Conservation (phyloP, 2,113 vertebrate species). For the Zosterops japonicus region DNA sequence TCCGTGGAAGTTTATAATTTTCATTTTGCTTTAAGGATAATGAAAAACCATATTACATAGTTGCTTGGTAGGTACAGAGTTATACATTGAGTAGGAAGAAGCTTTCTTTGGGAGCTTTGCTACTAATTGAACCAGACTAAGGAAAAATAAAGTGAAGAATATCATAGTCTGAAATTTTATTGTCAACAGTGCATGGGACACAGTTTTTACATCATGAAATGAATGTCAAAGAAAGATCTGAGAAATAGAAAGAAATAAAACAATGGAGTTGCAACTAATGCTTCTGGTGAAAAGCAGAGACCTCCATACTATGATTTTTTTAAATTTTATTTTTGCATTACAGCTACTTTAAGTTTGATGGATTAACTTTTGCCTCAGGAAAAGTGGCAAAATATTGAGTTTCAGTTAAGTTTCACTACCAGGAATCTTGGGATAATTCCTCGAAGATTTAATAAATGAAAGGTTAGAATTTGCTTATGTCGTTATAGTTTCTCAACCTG, state of each 20-base stretch:
- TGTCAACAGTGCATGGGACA: background rate
- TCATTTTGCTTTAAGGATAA: background rate
- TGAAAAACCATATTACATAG: background rate
- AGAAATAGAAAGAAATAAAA: background rate
- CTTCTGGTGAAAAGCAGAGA: background rate
- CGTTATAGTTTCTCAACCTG: background rate
- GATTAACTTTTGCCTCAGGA: background rate
- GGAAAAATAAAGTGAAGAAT: background rate
- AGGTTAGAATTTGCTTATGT: background rate
- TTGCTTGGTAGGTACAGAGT: background rate
- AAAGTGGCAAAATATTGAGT: background rate
- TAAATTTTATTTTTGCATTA: background rate
- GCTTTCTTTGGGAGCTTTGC: background rate
- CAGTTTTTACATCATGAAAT: background rate
- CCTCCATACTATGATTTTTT: accelerated
- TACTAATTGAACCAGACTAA: background rate
- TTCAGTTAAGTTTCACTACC: background rate
- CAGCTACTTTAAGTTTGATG: background rate
- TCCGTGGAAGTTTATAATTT: background rate
- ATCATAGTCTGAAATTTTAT: background rate
- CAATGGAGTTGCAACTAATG: background rate
- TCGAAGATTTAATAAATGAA: background rate
- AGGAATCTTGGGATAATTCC: background rate
- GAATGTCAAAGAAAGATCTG: background rate
- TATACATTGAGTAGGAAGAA: background rate